phyloP scores from a whole-genome alignment of 2,888 invertebrate species.

The Danaus chrysippus region DNA sequence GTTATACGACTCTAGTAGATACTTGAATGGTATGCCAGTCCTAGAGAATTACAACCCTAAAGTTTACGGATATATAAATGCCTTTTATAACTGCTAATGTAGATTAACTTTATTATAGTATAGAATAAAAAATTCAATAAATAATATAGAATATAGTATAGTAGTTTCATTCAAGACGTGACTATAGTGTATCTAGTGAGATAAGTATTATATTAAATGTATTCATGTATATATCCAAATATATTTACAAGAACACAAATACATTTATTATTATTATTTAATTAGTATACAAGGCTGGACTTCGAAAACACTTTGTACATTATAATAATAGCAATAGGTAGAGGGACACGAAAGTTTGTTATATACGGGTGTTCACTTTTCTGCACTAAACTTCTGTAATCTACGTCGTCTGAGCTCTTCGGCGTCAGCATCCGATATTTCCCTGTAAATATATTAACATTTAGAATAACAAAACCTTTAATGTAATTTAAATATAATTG shows the following conservation, averaged over 20 bases:
- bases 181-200: constrained; percentile 30
- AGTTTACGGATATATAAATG: constrained; percentile 87
- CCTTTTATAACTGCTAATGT: constrained; percentile 85
- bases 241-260: constrained; percentile 79
- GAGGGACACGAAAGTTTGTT: constrained; percentile 48
- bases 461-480: constrained; percentile 1
- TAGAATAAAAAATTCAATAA: constrained; percentile 23
- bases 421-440: constrained; percentile 73
- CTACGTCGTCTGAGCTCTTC: constrained; percentile 87
- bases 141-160: constrained; percentile 25
- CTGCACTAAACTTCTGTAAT: constrained; percentile 83
- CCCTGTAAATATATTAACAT: constrained; percentile 44
- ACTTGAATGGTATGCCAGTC: constrained; percentile 81
- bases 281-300: constrained; percentile 72
- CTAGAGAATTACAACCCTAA: constrained; percentile 88
- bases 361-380: constrained; percentile 60
- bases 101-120: constrained; percentile 29
- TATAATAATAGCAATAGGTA: constrained; percentile 61
- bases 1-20: constrained; percentile 82
- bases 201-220: constrained; percentile 56
- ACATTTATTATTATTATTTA: constrained; percentile 55
- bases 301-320: constrained; percentile 75
- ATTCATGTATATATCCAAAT: constrained; percentile 74
- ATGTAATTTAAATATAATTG: not conserved
- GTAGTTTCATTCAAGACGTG: constrained; percentile 28